phyloP scores from a whole-genome alignment of 1,140 invertebrate species.

The Drosophila pandora region DNA sequence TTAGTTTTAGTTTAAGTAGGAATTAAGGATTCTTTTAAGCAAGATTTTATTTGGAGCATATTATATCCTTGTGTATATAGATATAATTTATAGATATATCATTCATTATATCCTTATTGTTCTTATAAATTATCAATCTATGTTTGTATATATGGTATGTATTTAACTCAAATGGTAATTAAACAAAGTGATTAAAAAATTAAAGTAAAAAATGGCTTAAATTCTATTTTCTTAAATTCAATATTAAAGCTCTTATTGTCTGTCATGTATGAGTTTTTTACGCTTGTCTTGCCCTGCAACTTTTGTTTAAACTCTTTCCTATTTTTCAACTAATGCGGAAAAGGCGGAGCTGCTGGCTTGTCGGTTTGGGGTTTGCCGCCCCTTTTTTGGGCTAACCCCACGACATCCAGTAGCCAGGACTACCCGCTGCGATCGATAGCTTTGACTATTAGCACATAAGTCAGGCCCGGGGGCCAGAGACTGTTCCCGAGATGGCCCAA shows the following conservation, averaged over 20 bases:
- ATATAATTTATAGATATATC: too few relatives aligned
- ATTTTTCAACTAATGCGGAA: conserved; percentile 59
- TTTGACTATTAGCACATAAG: conserved; percentile 71
- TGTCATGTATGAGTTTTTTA: conserved; percentile 13
- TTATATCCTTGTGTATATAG: too few relatives aligned
- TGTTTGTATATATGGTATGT: too few relatives aligned
- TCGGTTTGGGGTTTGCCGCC: conserved; percentile 24
- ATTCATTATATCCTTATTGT: too few relatives aligned
- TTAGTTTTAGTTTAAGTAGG: too few relatives aligned
- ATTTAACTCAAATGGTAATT: too few relatives aligned
- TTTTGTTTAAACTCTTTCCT: conserved; percentile 5
- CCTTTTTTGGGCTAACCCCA: conserved; percentile 28
- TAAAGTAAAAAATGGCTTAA: not conserved
- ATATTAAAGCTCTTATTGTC: not conserved
- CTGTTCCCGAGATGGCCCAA: conserved; percentile 54
- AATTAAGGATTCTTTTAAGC: too few relatives aligned
- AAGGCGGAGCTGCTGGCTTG: conserved; percentile 60
- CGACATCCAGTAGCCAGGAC: conserved; percentile 20
- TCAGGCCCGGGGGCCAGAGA: conserved; percentile 39
- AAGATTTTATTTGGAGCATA: too few relatives aligned
- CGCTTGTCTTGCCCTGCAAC: conserved; percentile 7
- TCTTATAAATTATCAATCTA: too few relatives aligned
- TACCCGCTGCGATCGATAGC: conserved; percentile 72
- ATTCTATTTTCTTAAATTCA: not conserved
- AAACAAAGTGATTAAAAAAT: too few relatives aligned